Conservation (phyloP, 1,140 invertebrate genomes). For the Polyergus mexicanus region DNA sequence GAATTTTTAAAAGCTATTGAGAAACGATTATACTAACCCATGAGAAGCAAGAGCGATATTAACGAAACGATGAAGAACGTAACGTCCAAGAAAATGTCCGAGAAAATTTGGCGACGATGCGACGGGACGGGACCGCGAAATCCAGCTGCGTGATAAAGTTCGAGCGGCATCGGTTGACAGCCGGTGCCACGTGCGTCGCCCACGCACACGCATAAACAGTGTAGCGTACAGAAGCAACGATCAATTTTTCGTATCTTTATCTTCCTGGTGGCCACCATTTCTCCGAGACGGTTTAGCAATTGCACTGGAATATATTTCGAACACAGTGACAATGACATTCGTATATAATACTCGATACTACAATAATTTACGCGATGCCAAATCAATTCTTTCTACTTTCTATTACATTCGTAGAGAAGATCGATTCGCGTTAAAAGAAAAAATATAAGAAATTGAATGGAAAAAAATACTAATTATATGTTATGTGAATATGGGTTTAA, state of each 20-base stretch:
- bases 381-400: neutral
- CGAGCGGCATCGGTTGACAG: conserved; percentile 80
- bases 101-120: conserved; percentile 44
- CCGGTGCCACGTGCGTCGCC: conserved; percentile 72
- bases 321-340: neutral
- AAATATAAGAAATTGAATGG: neutral
- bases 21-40: conserved; percentile 62
- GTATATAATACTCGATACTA: neutral
- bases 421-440: neutral
- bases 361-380: neutral
- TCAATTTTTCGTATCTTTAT: conserved; percentile 82
- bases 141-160: conserved; percentile 85
- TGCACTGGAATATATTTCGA: conserved; percentile 73
- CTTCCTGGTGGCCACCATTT: conserved; percentile 82
- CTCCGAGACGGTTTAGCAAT: conserved; percentile 81
- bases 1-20: neutral
- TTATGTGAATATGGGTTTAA: neutral
- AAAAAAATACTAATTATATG: neutral
- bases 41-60: conserved; percentile 64
- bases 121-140: conserved; percentile 84
- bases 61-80: conserved; percentile 51
- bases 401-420: neutral
- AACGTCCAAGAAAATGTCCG: conserved; percentile 38
- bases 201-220: conserved; percentile 84
- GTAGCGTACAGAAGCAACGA: conserved; percentile 85